Conservation (phyloP, 2,888 invertebrate genomes). For the Catocala sponsa region DNA sequence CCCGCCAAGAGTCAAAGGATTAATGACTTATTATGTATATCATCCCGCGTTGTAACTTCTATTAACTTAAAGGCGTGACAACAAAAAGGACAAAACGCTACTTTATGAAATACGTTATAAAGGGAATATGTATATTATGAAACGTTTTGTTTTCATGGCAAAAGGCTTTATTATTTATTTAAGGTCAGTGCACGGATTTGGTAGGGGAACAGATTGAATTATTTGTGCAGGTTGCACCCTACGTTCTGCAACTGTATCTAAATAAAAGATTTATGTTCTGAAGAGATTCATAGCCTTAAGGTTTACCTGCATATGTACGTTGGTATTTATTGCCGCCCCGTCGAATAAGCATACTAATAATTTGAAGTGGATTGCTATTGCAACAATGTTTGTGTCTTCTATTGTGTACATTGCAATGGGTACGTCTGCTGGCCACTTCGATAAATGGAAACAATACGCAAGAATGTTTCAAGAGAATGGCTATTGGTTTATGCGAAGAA, state of each 20-base stretch:
- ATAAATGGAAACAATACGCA: slow-evolving; percentile 43
- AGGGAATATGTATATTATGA: slow-evolving; percentile 13
- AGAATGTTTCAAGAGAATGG: slow-evolving; percentile 35
- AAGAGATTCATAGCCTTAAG: slow-evolving; percentile 50
- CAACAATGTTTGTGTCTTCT: slow-evolving; percentile 57
- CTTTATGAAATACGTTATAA: slow-evolving; percentile 7
- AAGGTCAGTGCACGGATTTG: slow-evolving; percentile 35
- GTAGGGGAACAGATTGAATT: slow-evolving; percentile 45
- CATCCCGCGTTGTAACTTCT: slow-evolving; percentile 40
- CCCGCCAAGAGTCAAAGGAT: slow-evolving; percentile 50
- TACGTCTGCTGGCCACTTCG: slow-evolving; percentile 30
- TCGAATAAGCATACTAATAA: slow-evolving; percentile 57
- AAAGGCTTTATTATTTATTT: slow-evolving; percentile 36
- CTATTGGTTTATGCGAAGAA: slow-evolving; percentile 39
- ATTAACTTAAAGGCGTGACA: slow-evolving; percentile 29
- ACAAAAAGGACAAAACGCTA: slow-evolving; percentile 26
- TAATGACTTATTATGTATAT: slow-evolving; percentile 52
- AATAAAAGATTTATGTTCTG: slow-evolving; percentile 49
- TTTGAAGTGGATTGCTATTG: slow-evolving; percentile 61
- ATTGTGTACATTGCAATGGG: slow-evolving; percentile 37
- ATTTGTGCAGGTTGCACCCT: slow-evolving; percentile 41
- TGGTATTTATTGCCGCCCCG: slow-evolving; percentile 42
- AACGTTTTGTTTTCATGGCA: slow-evolving; percentile 21
- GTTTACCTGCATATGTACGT: slow-evolving; percentile 45
- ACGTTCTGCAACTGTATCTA: slow-evolving; percentile 26